Evolutionary conservation across 2,113 vertebrate genomes (phyloP).

Genomic region (Micronisus gabar): DNA sequence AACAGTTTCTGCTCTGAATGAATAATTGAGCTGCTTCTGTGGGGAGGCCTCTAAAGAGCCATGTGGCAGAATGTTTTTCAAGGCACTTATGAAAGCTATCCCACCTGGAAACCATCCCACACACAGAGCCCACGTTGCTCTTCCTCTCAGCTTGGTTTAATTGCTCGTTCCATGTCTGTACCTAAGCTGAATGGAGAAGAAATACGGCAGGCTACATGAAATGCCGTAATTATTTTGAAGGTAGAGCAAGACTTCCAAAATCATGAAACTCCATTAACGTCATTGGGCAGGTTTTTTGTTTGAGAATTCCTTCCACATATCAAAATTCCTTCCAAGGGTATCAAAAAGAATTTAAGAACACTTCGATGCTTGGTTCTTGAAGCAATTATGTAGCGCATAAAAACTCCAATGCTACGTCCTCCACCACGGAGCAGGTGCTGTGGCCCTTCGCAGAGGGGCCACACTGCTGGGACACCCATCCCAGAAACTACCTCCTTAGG

Average conservation of each 20-base stretch:
- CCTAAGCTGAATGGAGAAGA: neutral
- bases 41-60: conserved; percentile 55
- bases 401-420: neutral
- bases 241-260: neutral
- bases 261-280: neutral
- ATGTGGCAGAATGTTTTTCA: conserved; percentile 42
- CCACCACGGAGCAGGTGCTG: neutral
- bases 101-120: conserved; percentile 60
- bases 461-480: neutral
- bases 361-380: neutral
- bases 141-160: conserved; percentile 61
- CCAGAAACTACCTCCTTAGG: neutral
- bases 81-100: conserved; percentile 50
- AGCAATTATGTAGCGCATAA: neutral
- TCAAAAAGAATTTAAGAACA: neutral
- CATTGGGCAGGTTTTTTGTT: neutral
- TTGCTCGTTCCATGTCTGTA: conserved; percentile 42
- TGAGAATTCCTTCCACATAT: neutral
- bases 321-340: neutral
- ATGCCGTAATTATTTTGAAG: neutral
- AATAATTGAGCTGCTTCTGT: conserved; percentile 68
- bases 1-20: conserved; percentile 63
- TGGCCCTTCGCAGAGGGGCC: neutral
- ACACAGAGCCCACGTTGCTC: conserved; percentile 38
- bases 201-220: neutral